Conservation (phyloP, 2,888 invertebrate species). For the Tenodera sinensis region DNA sequence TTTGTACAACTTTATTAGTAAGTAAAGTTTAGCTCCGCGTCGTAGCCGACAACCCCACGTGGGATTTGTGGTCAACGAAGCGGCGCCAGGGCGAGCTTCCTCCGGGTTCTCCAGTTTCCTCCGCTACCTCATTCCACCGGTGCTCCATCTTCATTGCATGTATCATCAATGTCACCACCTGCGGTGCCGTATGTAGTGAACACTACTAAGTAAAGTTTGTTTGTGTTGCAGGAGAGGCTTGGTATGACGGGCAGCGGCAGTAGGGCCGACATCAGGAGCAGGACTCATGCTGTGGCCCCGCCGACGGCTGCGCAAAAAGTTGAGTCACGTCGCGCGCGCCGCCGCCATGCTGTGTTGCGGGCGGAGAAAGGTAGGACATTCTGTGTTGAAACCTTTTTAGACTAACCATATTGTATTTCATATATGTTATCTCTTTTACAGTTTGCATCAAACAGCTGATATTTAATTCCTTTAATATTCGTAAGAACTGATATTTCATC, state of each 20-base stretch:
- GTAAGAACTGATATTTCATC: too few relatives aligned
- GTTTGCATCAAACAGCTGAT: neutral
- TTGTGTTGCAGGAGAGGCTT: constrained; percentile 12
- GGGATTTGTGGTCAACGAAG: too few relatives aligned
- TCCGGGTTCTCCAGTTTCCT: too few relatives aligned
- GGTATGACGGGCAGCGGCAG: constrained; percentile 26
- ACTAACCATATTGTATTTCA: neutral
- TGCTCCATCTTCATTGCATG: too few relatives aligned
- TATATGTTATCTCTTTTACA: neutral
- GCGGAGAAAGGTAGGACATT: constrained; percentile 78
- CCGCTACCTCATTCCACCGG: too few relatives aligned
- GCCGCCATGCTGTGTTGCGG: constrained; percentile 91
- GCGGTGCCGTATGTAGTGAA: too few relatives aligned
- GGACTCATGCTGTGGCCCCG: constrained; percentile 39
- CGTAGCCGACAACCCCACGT: too few relatives aligned
- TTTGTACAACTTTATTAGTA: too few relatives aligned
- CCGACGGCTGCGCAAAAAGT: constrained; percentile 41
- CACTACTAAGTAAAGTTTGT: too few relatives aligned
- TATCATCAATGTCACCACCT: too few relatives aligned
- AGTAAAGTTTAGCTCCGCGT: neutral
- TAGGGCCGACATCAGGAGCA: constrained; percentile 24
- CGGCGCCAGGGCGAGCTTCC: too few relatives aligned
- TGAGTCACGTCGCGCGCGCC: constrained; percentile 54
- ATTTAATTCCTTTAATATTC: neutral
- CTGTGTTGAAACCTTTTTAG: neutral